Conservation (phyloP, 64 coral and sea anemone genomes). For the Montipora efflorescens region DNA sequence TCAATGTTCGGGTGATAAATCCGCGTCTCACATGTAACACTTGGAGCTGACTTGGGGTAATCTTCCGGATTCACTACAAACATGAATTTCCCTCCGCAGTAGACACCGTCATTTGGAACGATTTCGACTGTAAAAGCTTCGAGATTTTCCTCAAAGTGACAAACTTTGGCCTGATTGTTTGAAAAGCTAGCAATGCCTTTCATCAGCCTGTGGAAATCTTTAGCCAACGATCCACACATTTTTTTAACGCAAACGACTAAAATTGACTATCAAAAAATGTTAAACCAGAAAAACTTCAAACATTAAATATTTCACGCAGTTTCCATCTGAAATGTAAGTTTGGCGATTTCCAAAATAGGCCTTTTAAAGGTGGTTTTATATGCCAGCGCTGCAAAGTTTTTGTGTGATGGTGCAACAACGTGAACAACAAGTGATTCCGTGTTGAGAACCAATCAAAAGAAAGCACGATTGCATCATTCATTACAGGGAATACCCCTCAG, state of each 20-base stretch:
- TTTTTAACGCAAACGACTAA: not conserved
- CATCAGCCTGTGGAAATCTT: constrained; percentile 83
- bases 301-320: too few relatives aligned
- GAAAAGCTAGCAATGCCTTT: constrained; percentile 80
- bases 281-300: not conserved
- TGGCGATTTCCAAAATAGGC: not conserved
- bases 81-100: constrained; percentile 76
- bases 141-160: constrained; percentile 73
- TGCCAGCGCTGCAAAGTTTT: constrained; percentile 15
- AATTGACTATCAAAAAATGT: not conserved
- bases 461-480: constrained; percentile 18
- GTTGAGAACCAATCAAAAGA: constrained; percentile 40
- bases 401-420: constrained; percentile 55
- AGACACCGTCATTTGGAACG: constrained; percentile 78
- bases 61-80: constrained; percentile 54
- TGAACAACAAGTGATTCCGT: constrained; percentile 25
- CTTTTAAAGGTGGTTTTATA: not conserved
- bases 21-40: constrained; percentile 47
- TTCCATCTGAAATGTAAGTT: not conserved
- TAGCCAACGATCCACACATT: constrained; percentile 61
- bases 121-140: constrained; percentile 79
- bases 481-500: constrained; percentile 64
- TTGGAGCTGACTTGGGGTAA: constrained; percentile 65
- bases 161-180: constrained; percentile 73
- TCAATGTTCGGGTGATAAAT: constrained; percentile 95